phyloP scores from a whole-genome alignment of 2,113 vertebrate genomes.

The Nansenia antarctica region DNA sequence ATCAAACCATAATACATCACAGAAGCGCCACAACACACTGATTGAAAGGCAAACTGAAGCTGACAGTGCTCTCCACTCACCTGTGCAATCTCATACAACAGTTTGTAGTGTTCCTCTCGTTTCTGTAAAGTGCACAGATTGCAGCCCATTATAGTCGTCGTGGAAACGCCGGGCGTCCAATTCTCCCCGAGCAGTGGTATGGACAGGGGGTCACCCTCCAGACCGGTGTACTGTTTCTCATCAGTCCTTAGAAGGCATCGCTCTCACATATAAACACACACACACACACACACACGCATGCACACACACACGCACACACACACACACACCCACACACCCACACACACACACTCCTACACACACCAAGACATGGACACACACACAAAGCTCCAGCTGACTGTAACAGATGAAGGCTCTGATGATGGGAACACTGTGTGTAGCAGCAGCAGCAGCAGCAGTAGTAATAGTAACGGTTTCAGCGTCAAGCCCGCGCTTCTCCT shows the following conservation, averaged over 20 bases:
- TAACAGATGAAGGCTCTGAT: slow-evolving; percentile 34
- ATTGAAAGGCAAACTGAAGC: slow-evolving; percentile 9
- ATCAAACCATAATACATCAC: background rate
- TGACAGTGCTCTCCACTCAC: slow-evolving; percentile 75
- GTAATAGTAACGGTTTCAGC: slow-evolving; percentile 38
- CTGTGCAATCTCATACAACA: slow-evolving; percentile 99
- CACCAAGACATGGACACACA: slow-evolving; percentile 3
- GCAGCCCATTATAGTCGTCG: slow-evolving; percentile 96
- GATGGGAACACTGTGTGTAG: slow-evolving; percentile 32
- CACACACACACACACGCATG: slow-evolving; percentile 58
- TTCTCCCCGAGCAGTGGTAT: slow-evolving; percentile 82
- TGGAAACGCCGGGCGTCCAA: slow-evolving; percentile 79
- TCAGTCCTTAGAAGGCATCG: slow-evolving; percentile 87
- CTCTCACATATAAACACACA: slow-evolving; percentile 65
- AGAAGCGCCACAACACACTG: background rate
- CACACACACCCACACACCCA: slow-evolving; percentile 10
- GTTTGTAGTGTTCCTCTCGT: slow-evolving; percentile 99
- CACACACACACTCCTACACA: slow-evolving; percentile 28
- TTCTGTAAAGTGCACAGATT: slow-evolving; percentile 99
- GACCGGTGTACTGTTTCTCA: slow-evolving; percentile 86
- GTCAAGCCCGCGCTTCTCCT: slow-evolving; percentile 65
- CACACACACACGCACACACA: background rate
- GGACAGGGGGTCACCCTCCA: slow-evolving; percentile 92
- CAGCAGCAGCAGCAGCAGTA: slow-evolving; percentile 28
- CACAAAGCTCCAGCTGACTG: slow-evolving; percentile 48